Base-by-base conservation (phyloP, 2,797 vertebrate genomes). In the Bovichtus variegatus region DNA sequence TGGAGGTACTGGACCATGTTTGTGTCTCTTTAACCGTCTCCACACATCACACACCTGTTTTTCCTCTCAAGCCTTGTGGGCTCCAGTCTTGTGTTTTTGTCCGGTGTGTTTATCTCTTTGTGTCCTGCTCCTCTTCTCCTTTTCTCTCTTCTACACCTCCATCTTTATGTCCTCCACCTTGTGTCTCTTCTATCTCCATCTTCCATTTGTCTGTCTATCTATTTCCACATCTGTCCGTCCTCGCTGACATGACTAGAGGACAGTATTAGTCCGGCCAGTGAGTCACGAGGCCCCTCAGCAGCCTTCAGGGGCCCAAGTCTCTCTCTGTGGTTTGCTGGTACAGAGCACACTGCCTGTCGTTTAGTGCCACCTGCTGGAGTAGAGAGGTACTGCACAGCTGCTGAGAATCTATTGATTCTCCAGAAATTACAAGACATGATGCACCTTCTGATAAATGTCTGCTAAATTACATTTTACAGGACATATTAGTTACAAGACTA, bases 1-100 rank as follows among this genome's bases (percentile, higher is more conserved):
- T 98, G 89, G 97, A 99, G 97, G 97, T 98, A 96, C 84, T 68
- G 0, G 12, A 5, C 51, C 5, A 29, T 18, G 49, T 72, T 34
- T 64, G 21, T 86, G 78, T 90, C 18, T 27, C 9, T 43, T 31
- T 5, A 18, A 9, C 15, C 13, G 5, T 27, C 40, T 4, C 31
- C 41, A 49, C 9, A 61, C 47, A 11, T 72, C 55, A 23, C 57
- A 29, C 25, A 1, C 9, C 60, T 57, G 58, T 63, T 29, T n/a
- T 8, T 55, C 25, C 49, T 63, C 43, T 59, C 1, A 0, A 3
- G 41, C 4, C 41, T 19, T 19, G 41, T 70, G 47, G 25, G 53
- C 43, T 41, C 63, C 43, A 50, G 68, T 53, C 27, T 6, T 10
- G 29, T 65, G 53, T 31, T 53, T 69, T 21, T 58, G 67, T 78